A percentile compares a stretch with the other conserved stretches of the same genome.
These are phyloP conservation scores for Ennomos fuscantarius DNA, from an alignment of 2,888 invertebrate species.

Conservation along the genomic window DNA sequence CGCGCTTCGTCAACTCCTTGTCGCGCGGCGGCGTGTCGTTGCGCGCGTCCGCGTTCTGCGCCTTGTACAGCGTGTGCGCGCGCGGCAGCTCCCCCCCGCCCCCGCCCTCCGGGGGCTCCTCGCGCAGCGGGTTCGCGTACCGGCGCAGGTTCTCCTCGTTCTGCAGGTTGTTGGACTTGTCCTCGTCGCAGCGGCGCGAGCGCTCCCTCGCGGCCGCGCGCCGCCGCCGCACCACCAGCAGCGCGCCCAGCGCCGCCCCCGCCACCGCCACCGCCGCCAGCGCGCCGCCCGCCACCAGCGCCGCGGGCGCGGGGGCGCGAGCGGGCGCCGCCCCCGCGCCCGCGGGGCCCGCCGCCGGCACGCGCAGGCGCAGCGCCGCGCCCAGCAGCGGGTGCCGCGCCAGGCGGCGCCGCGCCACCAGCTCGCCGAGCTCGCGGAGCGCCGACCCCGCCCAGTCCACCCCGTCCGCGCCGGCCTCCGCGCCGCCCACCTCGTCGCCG, in stretches of 20 bases:
- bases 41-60: conserved; percentile 93
- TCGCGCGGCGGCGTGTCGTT: conserved; percentile 92
- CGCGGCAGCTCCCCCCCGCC: conserved; percentile 78
- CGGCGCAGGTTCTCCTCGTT: conserved; percentile 95
- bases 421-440: conserved; percentile 70
- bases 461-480: conserved; percentile 45
- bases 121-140: conserved; percentile 92
- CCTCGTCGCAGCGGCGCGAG: conserved; percentile 89
- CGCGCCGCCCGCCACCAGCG: conserved; percentile 42
- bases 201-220: conserved; percentile 74
- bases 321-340: conserved; percentile 87
- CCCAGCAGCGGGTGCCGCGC: conserved; percentile 71
- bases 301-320: conserved; percentile 53
- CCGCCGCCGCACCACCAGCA: conserved; percentile 45
- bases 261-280: conserved; percentile 46
- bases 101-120: conserved; percentile 72
- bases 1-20: conserved; percentile 92
- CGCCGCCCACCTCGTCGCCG: conserved; percentile 68
- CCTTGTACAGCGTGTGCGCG: conserved; percentile 91
- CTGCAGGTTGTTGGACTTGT: conserved; percentile 95
- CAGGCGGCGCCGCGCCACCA: conserved; percentile 70
- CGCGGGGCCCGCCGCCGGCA: conserved; percentile 49
- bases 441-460: conserved; percentile 61
- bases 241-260: conserved; percentile 54
- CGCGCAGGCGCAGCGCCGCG: conserved; percentile 70